These are phyloP conservation scores for Hylaeus anthracinus DNA, from an alignment of 1,140 invertebrate genomes.

Conservation along the genomic window DNA sequence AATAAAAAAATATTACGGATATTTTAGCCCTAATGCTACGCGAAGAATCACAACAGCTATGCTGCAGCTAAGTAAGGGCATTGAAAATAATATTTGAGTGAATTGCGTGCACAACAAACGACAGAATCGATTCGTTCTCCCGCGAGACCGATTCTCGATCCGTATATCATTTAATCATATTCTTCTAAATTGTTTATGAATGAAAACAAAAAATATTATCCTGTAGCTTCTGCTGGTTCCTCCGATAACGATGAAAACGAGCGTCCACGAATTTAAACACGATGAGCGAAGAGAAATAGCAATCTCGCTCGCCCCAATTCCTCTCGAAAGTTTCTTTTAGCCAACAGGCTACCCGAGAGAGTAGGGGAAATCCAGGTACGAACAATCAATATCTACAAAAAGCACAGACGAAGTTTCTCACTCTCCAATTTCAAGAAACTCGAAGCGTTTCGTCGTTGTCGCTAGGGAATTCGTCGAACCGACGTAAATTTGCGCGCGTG, in stretches of 20 bases:
- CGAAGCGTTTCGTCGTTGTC: neutral
- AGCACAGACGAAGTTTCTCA: neutral
- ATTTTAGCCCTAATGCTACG: too few species aligned
- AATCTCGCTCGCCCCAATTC: neutral
- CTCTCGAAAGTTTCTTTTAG: neutral
- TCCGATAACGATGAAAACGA: neutral
- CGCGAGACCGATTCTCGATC: too few species aligned
- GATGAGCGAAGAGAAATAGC: neutral
- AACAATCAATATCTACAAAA: constrained; percentile 1
- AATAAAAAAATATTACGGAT: too few species aligned
- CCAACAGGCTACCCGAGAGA: neutral
- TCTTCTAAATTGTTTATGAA: too few species aligned
- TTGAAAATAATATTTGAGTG: too few species aligned
- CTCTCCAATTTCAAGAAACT: neutral
- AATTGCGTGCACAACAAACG: too few species aligned
- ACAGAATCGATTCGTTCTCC: too few species aligned
- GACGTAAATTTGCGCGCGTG: neutral
- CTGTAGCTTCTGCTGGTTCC: neutral
- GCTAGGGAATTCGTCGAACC: neutral
- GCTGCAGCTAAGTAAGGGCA: too few species aligned
- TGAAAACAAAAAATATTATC: too few species aligned
- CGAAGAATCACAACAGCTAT: too few species aligned
- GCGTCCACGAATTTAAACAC: neutral
- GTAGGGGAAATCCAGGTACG: neutral
- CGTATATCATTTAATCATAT: too few species aligned